Evolutionary conservation across 2,113 vertebrate species (phyloP), one percentile per base, ranked within the genome.

Genomic region (Corapipo altera): DNA sequence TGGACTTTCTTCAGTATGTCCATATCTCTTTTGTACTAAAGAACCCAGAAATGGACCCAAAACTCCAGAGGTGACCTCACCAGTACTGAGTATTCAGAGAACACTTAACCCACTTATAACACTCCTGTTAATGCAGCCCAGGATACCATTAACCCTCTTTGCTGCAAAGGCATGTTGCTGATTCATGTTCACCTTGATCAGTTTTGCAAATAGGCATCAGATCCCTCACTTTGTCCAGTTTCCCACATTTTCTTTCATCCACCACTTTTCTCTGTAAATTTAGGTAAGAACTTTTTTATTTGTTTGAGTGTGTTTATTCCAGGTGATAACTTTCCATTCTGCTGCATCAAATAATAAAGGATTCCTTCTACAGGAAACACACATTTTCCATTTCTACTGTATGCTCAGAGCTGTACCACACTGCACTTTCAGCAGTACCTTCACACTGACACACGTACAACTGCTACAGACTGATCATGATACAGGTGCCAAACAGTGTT

Each of bases 51-150:
- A 30, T 52, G n/a, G 28, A 72, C n/a, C 1, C 18, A 48, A 6
- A 37, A 57, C 5, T 46, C 15, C 15, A 72, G 24, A 35, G 39
- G 10, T n/a, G 39, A 5, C 23, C 20, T 85, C 20, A 69, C 3
- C 20, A 69, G 10, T 44, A 22, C 15, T 62, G 46, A n/a, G 7
- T 32, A 32, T 17, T 37, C 44, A 37, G 37, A 66, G 27, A 51
- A 51, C 72, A 51, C 33, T 67, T 0, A 0, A 15, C 12, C 28
- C 11, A 15, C 28, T 52, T n/a, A 35, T 28, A 72, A 16, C 17
- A 69, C 0, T 3, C 2, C 13, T 82, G 6, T 30, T 74, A 30
- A 57, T 43, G 18, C 15, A 83, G 20, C 7, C 41, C 24, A 26
- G n/a, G 33, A 52, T 23, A 39, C 6, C 13, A 37, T 33, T 37